Evolutionary conservation across 2,113 vertebrate species (phyloP).

Genomic region (Eudyptes chrysolophus): DNA sequence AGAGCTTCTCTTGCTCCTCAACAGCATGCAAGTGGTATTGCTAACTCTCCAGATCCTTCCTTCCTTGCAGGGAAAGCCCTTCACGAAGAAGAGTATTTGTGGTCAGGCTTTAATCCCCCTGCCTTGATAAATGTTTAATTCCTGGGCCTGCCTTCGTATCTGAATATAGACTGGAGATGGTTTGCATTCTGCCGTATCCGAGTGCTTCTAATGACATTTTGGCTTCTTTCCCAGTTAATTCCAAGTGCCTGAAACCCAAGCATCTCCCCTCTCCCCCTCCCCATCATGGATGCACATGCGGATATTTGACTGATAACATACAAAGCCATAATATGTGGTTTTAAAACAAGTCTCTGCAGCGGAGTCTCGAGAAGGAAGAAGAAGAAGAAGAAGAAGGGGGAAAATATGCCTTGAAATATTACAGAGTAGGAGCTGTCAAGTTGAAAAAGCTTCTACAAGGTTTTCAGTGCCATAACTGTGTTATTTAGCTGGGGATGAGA

Average conservation of each 20-base stretch:
- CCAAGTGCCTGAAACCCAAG: slow-evolving; percentile 56
- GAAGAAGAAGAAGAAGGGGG: background rate
- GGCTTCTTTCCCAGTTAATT: slow-evolving; percentile 68
- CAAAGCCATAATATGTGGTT: background rate
- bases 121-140: slow-evolving; percentile 67
- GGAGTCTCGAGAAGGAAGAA: background rate
- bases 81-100: slow-evolving; percentile 56
- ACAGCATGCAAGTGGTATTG: background rate
- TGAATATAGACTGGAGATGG: slow-evolving; percentile 50
- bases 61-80: slow-evolving; percentile 32
- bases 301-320: slow-evolving; percentile 55
- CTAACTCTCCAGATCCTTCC: slow-evolving; percentile 31
- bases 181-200: slow-evolving; percentile 45
- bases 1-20: slow-evolving; percentile 9
- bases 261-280: slow-evolving; percentile 25
- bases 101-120: slow-evolving; percentile 59
- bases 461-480: slow-evolving; percentile 19
- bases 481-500: slow-evolving; percentile 38
- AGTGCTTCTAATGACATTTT: slow-evolving; percentile 70
- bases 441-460: slow-evolving; percentile 13
- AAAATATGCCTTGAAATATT: slow-evolving; percentile 42
- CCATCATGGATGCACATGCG: slow-evolving; percentile 1
- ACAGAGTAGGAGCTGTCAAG: slow-evolving; percentile 35
- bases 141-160: slow-evolving; percentile 30
- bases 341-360: slow-evolving; percentile 29